Conservation (phyloP, 2,888 invertebrate genomes). For the Platerodrilus igneus region DNA sequence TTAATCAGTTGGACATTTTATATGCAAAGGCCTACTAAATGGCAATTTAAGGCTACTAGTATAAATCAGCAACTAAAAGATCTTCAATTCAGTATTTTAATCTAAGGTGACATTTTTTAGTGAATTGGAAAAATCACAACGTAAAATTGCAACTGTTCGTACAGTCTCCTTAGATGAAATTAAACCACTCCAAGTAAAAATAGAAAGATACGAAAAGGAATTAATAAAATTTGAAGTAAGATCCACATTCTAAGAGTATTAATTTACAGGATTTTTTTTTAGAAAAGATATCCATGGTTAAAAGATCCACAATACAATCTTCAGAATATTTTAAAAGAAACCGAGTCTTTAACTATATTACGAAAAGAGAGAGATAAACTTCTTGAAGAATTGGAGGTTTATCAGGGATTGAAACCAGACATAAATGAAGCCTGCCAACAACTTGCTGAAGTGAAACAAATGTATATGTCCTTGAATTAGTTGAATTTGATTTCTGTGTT, state of each 20-base stretch:
- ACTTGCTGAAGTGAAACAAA: conserved; percentile 35
- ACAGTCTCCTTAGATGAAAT: conserved; percentile 26
- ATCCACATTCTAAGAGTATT: too few species aligned
- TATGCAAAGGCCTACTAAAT: too few species aligned
- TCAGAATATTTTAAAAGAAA: conserved; percentile 36
- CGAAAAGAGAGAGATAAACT: conserved; percentile 36
- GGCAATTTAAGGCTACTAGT: too few species aligned
- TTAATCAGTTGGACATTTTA: too few species aligned
- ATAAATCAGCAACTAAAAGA: too few species aligned
- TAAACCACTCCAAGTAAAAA: conserved; percentile 33
- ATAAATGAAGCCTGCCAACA: conserved; percentile 39
- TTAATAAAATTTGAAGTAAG: conserved; percentile 38
- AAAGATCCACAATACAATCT: conserved; percentile 37
- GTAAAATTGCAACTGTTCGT: conserved; percentile 19
- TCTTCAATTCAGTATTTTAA: too few species aligned
- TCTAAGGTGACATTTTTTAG: too few species aligned
- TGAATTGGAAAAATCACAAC: conserved; percentile 25
- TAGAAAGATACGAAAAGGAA: conserved; percentile 38
- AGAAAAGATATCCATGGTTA: conserved; percentile 37
- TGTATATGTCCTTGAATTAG: conserved; percentile 24
- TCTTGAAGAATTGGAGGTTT: conserved; percentile 35
- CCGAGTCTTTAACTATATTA: conserved; percentile 32
- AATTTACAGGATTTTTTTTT: conserved; percentile 10
- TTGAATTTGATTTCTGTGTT: too few species aligned
- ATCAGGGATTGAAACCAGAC: conserved; percentile 39